Base-by-base conservation (phyloP, 1,140 invertebrate genomes). In the Aphelenchoides besseyi region DNA sequence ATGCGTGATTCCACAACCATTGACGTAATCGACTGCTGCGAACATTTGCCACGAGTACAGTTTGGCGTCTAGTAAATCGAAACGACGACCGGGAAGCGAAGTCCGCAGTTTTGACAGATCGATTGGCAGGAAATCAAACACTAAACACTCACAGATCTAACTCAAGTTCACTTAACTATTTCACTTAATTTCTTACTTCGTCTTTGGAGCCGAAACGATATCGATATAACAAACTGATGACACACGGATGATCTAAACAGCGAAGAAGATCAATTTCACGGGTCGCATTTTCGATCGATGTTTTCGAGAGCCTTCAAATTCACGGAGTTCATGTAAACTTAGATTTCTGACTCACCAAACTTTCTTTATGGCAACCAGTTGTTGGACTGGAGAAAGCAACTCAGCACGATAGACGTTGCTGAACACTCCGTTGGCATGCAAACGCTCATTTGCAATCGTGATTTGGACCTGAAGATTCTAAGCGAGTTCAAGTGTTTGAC, bases 21-120 rank as follows among this genome's bases (percentile, higher is more conserved):
- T 16, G n/a, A 70, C 29, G 69, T 71, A 57, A 72, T 72, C 68
- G 2, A 73, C 23, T 2, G 57, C 72, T 9, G 26, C 16, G 32
- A 74, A 73, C 5, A 73, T 29, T 48, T 73, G 72, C 71, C 71
- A 73, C 0, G 70, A 32, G 53, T 73, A 73, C 68, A 73, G 16
- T 33, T 73, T 73, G 2, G 63, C 67, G 36, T 73, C 72, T n/a
- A 73, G 71, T 23, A 36, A 28, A 41, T 72, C 18, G n/a, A 73
- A 71, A 18, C 71, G 71, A 8, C 37, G 72, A 18, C 57, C 29
- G 26, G 70, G 18, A 29, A 16, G n/a, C 71, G 54, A 30, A 32
- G 30, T n/a, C n/a, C 66, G 55, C 16, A 73, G 61, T 29, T 41
- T 73, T 2, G 28, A 23, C 0, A 73, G 41, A 37, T 73, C 72